These are phyloP conservation scores for Gallinago paraguaiae DNA, from an alignment of 2,113 vertebrate genomes.

Conservation along the genomic window DNA sequence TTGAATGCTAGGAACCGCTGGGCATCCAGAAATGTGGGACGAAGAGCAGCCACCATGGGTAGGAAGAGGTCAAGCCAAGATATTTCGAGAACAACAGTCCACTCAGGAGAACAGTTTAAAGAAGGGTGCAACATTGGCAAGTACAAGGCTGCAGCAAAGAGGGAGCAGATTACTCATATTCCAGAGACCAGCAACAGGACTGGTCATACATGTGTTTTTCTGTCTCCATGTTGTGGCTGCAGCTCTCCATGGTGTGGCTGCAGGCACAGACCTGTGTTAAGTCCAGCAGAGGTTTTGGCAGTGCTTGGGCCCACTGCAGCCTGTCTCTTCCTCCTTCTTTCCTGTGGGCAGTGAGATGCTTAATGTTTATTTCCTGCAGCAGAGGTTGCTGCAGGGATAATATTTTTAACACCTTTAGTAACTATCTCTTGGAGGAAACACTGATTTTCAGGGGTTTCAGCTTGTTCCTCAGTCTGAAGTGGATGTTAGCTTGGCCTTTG, in stretches of 20 bases:
- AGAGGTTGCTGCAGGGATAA: neutral
- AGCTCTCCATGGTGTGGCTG: neutral
- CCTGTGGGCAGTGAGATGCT: neutral
- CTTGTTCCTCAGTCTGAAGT: neutral
- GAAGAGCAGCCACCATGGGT: accelerated
- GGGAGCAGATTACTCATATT: neutral
- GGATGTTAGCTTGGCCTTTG: neutral
- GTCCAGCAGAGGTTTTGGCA: neutral
- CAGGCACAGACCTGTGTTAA: neutral
- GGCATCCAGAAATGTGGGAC: neutral
- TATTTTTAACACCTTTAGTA: neutral
- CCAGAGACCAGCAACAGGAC: neutral
- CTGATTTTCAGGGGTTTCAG: neutral
- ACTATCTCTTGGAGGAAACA: neutral
- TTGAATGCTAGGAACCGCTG: neutral
- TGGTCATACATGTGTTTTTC: neutral
- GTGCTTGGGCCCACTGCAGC: neutral
- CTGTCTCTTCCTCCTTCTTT: neutral
- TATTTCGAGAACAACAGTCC: neutral
- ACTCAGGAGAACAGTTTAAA: neutral
- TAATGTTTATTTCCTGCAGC: neutral
- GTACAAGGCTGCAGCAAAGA: neutral
- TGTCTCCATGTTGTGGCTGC: neutral
- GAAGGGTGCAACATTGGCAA: neutral
- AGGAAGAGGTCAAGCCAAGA: neutral